Percentiles rank a stretch among this genome's conserved stretches.
These are phyloP conservation scores for Apocheima hispidaria DNA, from an alignment of 2,888 invertebrate genomes.

Conservation along the genomic window DNA sequence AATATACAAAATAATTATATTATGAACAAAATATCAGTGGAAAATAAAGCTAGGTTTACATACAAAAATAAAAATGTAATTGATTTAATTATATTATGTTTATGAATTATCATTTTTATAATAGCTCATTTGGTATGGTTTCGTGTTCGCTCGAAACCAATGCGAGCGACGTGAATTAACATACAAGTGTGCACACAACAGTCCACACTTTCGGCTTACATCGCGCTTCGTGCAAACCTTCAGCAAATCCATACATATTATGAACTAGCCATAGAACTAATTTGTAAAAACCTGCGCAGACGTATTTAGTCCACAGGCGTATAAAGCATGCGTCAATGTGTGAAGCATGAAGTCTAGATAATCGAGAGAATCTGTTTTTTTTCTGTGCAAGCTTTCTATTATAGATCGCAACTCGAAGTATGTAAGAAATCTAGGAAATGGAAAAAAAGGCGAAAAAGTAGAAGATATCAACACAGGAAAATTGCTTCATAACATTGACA, in stretches of 20 bases:
- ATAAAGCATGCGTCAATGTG: too few relatives aligned
- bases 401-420: too few relatives aligned
- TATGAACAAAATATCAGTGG: slow-evolving; percentile 32
- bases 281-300: too few relatives aligned
- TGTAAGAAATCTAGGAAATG: too few relatives aligned
- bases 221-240: neutral
- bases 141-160: neutral
- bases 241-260: neutral
- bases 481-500: too few relatives aligned
- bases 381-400: too few relatives aligned
- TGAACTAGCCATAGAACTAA: too few relatives aligned
- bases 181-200: neutral
- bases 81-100: slow-evolving; percentile 40
- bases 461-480: too few relatives aligned
- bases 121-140: slow-evolving; percentile 4
- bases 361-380: too few relatives aligned
- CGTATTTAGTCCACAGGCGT: too few relatives aligned
- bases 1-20: slow-evolving; percentile 24
- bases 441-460: too few relatives aligned
- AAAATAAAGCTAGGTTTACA: slow-evolving; percentile 37
- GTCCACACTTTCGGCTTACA: neutral
- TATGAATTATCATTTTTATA: slow-evolving; percentile 21
- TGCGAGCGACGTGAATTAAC: neutral
- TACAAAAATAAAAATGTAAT: slow-evolving; percentile 43
- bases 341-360: too few relatives aligned